Evolutionary conservation across 2,888 invertebrate genomes (phyloP).

Genomic region (Cosmopolites sordidus): DNA sequence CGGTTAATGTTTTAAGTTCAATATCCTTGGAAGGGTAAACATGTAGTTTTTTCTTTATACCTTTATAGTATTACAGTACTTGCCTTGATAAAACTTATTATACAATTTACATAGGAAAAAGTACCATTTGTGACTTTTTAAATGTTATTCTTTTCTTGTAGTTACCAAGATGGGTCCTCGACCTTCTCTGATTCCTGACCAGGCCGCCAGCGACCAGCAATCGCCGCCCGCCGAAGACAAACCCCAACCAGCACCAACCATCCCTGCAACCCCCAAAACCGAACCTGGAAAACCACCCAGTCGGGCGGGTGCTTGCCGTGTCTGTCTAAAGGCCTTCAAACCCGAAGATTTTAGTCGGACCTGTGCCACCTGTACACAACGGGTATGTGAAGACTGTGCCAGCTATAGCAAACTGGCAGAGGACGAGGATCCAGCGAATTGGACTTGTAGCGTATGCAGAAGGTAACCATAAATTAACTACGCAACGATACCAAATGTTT

Average conservation of each 20-base stretch:
- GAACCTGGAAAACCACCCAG: conserved; percentile 73
- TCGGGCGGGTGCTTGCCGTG: conserved; percentile 72
- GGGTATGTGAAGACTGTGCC: conserved; percentile 88
- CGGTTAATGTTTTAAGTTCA: too few species aligned
- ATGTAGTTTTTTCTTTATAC: too few species aligned
- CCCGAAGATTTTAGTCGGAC: conserved; percentile 84
- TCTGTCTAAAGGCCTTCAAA: conserved; percentile 84
- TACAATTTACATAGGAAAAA: background rate
- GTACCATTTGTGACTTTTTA: background rate
- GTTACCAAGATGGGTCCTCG: conserved; percentile 70
- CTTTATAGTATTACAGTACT: too few species aligned
- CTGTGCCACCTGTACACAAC: conserved; percentile 85
- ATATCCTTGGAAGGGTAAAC: too few species aligned
- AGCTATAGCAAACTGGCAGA: conserved; percentile 83
- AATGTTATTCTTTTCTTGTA: conserved; percentile 40
- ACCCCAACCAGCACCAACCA: conserved; percentile 43
- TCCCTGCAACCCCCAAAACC: conserved; percentile 47
- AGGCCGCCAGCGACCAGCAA: conserved; percentile 38
- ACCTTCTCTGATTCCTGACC: conserved; percentile 55
- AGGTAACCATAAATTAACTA: conserved; percentile 39
- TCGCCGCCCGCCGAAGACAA: conserved; percentile 47
- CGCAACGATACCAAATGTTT: too few species aligned
- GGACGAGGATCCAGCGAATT: conserved; percentile 78
- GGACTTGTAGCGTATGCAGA: conserved; percentile 87
- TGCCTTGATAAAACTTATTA: too few species aligned